Percentiles rank a stretch among this genome's conserved stretches.
phyloP scores from a whole-genome alignment of 92 coral and sea anemone genomes.

The Bergia puertoricense region DNA sequence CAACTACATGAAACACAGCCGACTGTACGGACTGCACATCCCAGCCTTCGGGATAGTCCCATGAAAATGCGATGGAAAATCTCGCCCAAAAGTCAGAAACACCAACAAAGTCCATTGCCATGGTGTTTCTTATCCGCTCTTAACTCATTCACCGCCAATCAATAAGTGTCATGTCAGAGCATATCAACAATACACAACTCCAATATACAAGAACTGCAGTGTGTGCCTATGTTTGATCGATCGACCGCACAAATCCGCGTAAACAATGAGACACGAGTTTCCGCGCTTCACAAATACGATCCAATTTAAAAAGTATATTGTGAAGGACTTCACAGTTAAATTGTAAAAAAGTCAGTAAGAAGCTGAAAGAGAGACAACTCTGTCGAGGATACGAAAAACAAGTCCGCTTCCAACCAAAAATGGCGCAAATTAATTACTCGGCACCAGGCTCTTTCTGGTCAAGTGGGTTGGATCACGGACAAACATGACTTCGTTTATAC shows the following conservation, averaged over 20 bases:
- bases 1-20: conserved; percentile 88
- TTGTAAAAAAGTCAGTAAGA: not conserved
- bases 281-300: not conserved
- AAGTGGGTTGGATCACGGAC: not conserved
- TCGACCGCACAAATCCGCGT: not conserved
- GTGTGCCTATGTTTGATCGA: not conserved
- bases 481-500: not conserved
- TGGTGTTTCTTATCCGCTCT: conserved; percentile 5
- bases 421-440: conserved; percentile 22
- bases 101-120: conserved; percentile 76
- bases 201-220: too few species aligned
- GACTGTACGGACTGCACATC: conserved; percentile 81
- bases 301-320: not conserved
- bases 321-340: not conserved
- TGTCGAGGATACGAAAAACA: not conserved
- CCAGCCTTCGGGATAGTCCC: conserved; percentile 90
- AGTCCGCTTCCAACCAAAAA: conserved; percentile 7
- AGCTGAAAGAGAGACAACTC: not conserved
- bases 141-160: not conserved
- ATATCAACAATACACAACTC: not conserved
- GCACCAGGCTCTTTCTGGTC: conserved; percentile 13
- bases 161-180: not conserved
- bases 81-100: conserved; percentile 89
- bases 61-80: conserved; percentile 84
- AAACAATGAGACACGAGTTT: not conserved